These are phyloP conservation scores for Myathropa florea DNA, from an alignment of 2,888 invertebrate genomes.

Conservation along the genomic window DNA sequence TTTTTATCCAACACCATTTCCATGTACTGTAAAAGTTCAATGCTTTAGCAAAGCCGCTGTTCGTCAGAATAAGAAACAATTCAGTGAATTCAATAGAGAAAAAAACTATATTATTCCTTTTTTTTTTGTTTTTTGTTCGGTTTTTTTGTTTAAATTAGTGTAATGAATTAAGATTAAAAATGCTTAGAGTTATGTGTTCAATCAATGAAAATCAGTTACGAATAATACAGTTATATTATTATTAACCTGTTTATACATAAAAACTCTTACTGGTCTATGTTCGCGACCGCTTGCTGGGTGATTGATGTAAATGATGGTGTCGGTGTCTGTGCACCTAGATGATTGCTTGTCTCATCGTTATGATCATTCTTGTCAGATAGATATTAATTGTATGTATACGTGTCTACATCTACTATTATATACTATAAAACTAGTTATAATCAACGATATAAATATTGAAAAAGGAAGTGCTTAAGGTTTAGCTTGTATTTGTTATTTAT, in stretches of 20 bases:
- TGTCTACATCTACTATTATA: conserved; percentile 12
- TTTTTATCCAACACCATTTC: too few species aligned
- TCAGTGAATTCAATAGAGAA: conserved; percentile 48
- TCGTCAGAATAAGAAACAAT: neutral
- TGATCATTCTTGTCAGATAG: conserved; percentile 14
- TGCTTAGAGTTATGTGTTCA: conserved; percentile 59
- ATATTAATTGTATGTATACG: neutral
- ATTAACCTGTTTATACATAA: conserved; percentile 47
- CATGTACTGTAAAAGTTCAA: too few species aligned
- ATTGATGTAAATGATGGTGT: conserved; percentile 25
- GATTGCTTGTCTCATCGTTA: conserved; percentile 16
- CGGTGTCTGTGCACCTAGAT: neutral
- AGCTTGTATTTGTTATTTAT: conserved; percentile 46
- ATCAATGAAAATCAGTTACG: conserved; percentile 56
- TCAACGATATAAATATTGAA: conserved; percentile 61
- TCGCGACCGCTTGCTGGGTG: conserved; percentile 16
- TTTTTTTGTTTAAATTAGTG: conserved; percentile 52
- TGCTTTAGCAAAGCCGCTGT: too few species aligned
- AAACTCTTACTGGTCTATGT: conserved; percentile 2
- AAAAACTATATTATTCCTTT: conserved; percentile 48
- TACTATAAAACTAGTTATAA: conserved; percentile 46
- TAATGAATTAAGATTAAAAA: conserved; percentile 62
- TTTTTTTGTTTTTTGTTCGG: conserved; percentile 9
- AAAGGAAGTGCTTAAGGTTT: conserved; percentile 52
- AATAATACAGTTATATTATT: conserved; percentile 31